A percentile compares a stretch with the other conserved stretches of the same genome.
Conservation (phyloP, 2,888 invertebrate genomes). For the Chromoteleia sp. region DNA sequence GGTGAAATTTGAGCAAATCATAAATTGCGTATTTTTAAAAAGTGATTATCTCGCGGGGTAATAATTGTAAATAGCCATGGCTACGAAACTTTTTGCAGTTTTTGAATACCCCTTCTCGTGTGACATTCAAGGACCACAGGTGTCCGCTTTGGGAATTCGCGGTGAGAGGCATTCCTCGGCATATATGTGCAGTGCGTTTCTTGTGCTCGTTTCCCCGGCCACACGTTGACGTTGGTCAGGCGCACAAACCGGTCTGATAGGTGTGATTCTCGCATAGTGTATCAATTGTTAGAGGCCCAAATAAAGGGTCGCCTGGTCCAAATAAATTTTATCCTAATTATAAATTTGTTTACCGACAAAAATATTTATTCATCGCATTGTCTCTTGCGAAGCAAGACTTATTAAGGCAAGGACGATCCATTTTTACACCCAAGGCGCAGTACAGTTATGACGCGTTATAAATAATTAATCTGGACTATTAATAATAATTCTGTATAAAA, state of each 20-base stretch:
- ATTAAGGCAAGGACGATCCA: no score
- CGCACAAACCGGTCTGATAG: conserved; percentile 78
- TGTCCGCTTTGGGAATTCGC: conserved; percentile 72
- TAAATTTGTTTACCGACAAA: no score
- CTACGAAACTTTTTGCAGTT: conserved; percentile 49
- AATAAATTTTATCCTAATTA: neutral
- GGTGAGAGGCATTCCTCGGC: conserved; percentile 75
- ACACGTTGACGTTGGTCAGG: conserved; percentile 76
- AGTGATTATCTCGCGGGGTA: neutral
- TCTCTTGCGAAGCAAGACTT: no score
- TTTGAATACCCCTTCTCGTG: conserved; percentile 61
- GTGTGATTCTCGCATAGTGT: conserved; percentile 59
- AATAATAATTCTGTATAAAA: no score
- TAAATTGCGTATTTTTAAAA: conserved; percentile 13
- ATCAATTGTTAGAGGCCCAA: conserved; percentile 53
- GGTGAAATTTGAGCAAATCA: neutral
- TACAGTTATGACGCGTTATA: neutral
- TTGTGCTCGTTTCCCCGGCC: conserved; percentile 65
- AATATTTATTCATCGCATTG: no score
- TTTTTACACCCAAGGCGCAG: neutral
- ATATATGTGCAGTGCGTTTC: conserved; percentile 68
- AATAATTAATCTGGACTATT: neutral
- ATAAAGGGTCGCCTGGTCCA: conserved; percentile 38
- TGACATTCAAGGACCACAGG: conserved; percentile 81
- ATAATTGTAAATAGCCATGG: conserved; percentile 33